A percentile compares a stretch with the other conserved stretches of the same genome.
These are phyloP conservation scores for Ceraclea dissimilis DNA, from an alignment of 2,888 invertebrate genomes.

Conservation along the genomic window DNA sequence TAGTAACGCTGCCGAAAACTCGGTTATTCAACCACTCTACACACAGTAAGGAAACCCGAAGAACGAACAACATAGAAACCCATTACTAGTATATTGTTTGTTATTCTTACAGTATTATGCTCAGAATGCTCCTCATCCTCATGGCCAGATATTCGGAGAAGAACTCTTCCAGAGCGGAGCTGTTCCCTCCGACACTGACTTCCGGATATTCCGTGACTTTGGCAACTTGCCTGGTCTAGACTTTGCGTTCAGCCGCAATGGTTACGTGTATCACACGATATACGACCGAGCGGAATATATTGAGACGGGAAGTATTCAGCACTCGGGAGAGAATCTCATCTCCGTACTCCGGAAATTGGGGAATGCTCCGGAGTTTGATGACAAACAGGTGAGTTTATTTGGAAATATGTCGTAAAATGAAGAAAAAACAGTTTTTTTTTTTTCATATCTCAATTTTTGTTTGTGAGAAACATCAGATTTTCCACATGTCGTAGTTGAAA, in stretches of 20 bases:
- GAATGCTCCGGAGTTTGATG: constrained; percentile 19
- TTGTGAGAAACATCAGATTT: too few species aligned
- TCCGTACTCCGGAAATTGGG: constrained; percentile 42
- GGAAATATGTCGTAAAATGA: not conserved
- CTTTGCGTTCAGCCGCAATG: constrained; percentile 86
- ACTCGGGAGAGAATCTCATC: constrained; percentile 84
- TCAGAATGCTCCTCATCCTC: constrained; percentile 19
- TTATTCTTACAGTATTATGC: constrained; percentile 19
- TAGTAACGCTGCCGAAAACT: too few species aligned
- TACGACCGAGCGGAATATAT: constrained; percentile 75
- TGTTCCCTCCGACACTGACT: constrained; percentile 25
- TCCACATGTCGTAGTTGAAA: too few species aligned
- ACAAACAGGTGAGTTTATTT: constrained; percentile 14
- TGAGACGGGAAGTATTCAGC: constrained; percentile 72
- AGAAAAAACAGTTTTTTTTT: too few species aligned
- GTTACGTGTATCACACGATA: constrained; percentile 89
- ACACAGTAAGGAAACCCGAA: too few species aligned
- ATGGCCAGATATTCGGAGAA: constrained; percentile 20
- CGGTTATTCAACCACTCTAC: too few species aligned
- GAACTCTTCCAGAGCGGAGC: constrained; percentile 23
- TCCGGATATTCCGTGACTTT: constrained; percentile 24
- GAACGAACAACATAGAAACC: too few species aligned
- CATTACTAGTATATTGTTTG: too few species aligned
- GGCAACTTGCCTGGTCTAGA: constrained; percentile 48
- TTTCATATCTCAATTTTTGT: too few species aligned